Conservation (phyloP, 2,113 vertebrate species). For the Glaucomys volans region DNA sequence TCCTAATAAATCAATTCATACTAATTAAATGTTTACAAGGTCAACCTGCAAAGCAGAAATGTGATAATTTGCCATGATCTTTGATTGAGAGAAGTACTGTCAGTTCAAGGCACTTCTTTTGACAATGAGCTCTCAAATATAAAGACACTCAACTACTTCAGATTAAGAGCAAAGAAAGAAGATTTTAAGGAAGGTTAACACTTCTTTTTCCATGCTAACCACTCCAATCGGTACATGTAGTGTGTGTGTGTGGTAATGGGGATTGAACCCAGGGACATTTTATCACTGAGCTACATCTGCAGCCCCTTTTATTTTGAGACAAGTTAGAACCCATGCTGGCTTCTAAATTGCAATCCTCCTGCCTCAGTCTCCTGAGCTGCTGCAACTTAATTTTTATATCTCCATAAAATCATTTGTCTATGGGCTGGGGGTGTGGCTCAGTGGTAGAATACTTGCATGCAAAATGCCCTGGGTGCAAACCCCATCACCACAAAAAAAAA, state of each 20-base stretch:
- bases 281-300: no score
- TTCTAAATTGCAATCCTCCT: no score
- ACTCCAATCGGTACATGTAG: background rate
- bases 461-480: no score
- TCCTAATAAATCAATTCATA: conserved; percentile 45
- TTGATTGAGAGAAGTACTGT: background rate
- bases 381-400: conserved; percentile 11
- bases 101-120: background rate
- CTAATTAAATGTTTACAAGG: conserved; percentile 36
- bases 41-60: conserved; percentile 38
- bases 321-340: no score
- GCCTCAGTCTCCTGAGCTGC: no score
- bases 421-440: no score
- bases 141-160: conserved; percentile 50
- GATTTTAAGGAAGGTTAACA: conserved; percentile 31
- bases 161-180: conserved; percentile 18
- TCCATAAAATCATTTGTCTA: conserved; percentile 5
- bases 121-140: background rate
- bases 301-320: no score
- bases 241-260: no score
- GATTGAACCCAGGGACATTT: no score
- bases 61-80: conserved; percentile 18
- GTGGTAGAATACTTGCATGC: no score
- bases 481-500: no score
- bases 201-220: conserved; percentile 12